These are phyloP conservation scores for Sebastes minor DNA, from an alignment of 2,797 vertebrate genomes.

Conservation along the genomic window DNA sequence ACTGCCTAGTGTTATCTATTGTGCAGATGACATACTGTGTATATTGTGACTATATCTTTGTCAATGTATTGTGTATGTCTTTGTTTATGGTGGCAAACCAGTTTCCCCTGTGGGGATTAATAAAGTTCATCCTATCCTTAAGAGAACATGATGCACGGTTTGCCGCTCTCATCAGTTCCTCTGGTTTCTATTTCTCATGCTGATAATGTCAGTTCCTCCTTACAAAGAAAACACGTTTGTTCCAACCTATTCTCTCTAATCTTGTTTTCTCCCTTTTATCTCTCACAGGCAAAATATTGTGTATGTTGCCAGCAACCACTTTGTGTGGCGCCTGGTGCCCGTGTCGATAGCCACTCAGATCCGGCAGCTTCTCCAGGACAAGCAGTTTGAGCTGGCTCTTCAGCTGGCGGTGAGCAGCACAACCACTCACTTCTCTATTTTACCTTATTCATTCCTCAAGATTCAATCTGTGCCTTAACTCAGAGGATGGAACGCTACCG, in stretches of 20 bases:
- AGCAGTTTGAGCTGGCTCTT: constrained; percentile 97
- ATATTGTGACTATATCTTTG: too few species aligned
- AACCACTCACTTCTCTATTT: neutral
- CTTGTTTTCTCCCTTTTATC: constrained; percentile 6
- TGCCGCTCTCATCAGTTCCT: neutral
- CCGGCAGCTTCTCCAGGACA: constrained; percentile 96
- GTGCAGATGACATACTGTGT: too few species aligned
- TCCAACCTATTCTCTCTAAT: neutral
- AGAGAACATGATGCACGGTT: neutral
- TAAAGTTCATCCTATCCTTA: neutral
- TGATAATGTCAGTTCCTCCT: neutral
- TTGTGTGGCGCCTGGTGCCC: constrained; percentile 97
- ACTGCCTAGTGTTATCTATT: too few species aligned
- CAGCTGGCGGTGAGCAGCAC: constrained; percentile 91
- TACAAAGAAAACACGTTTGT: neutral
- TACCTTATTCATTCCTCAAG: constrained; percentile 19
- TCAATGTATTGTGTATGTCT: neutral
- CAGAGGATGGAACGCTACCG: neutral
- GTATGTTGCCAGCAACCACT: constrained; percentile 99
- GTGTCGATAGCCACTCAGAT: constrained; percentile 97
- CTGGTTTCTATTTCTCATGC: neutral
- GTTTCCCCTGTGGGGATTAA: too few species aligned
- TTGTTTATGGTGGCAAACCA: neutral
- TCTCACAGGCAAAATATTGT: constrained; percentile 89
- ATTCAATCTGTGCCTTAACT: constrained; percentile 35